Conservation (phyloP, 1,140 invertebrate species). For the Drosophila rhopaloa region DNA sequence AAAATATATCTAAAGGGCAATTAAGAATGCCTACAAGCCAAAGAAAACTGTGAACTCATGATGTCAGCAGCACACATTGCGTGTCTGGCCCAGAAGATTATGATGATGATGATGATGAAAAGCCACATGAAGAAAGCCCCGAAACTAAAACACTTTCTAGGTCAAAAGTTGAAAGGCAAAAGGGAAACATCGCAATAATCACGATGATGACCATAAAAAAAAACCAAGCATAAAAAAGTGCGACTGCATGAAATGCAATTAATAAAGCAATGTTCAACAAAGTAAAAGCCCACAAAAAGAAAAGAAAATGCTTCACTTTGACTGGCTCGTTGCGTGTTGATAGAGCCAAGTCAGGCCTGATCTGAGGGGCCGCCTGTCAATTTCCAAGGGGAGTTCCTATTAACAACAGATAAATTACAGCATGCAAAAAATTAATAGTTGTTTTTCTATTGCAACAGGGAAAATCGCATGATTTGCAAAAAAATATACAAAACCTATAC, state of each 20-base stretch:
- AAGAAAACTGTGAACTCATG: constrained; percentile 47
- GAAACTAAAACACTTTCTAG: constrained; percentile 75
- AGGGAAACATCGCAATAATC: constrained; percentile 16
- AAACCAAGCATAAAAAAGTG: constrained; percentile 21
- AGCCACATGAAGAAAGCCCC: constrained; percentile 35
- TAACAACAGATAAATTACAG: constrained; percentile 58
- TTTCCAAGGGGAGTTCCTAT: constrained; percentile 26
- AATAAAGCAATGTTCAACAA: constrained; percentile 47
- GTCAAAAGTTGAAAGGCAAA: constrained; percentile 76
- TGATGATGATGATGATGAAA: constrained; percentile 40
- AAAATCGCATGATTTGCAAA: constrained; percentile 30
- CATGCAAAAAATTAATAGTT: constrained; percentile 29
- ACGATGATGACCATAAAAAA: constrained; percentile 41
- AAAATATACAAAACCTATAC: constrained; percentile 2
- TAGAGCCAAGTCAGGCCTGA: constrained; percentile 21
- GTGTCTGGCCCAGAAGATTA: constrained; percentile 14
- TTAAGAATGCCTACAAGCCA: constrained; percentile 24
- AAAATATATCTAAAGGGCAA: constrained; percentile 8
- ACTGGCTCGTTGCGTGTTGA: constrained; percentile 29
- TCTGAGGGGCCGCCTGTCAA: constrained; percentile 43
- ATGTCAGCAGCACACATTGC: constrained; percentile 37
- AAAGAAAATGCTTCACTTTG: constrained; percentile 25
- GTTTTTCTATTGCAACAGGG: constrained; percentile 24
- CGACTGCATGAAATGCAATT: constrained; percentile 68
- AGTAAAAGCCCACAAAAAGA: constrained; percentile 44